Evolutionary conservation across 2,797 vertebrate genomes (phyloP).

Genomic region (Sebastiscus albofasciatus): DNA sequence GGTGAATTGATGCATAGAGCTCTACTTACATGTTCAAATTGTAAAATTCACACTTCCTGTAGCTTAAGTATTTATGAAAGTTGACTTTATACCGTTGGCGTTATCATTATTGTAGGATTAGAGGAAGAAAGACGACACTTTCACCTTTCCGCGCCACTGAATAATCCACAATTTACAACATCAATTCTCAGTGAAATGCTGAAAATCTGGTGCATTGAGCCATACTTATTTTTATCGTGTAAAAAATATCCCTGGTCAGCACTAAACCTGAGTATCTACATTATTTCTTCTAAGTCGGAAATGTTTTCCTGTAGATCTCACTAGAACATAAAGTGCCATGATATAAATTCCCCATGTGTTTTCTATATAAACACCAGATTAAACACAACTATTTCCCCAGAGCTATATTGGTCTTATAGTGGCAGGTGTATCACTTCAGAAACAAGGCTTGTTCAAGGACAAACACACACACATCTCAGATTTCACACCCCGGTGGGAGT

Average conservation of each 20-base stretch:
- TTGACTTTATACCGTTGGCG: background rate
- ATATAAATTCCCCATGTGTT: conserved; percentile 36
- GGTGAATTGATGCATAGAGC: background rate
- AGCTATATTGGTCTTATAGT: conserved; percentile 15
- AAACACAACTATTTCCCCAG: conserved; percentile 4
- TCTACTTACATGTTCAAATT: background rate
- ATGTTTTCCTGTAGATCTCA: background rate
- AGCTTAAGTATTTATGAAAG: background rate
- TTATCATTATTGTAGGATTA: background rate
- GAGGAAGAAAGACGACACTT: background rate
- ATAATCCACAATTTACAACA: background rate
- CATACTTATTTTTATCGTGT: background rate
- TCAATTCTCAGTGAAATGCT: background rate
- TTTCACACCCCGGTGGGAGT: conserved; percentile 57
- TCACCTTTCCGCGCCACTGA: background rate
- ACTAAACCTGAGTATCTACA: background rate
- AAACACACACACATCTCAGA: conserved; percentile 43
- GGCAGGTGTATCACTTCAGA: conserved; percentile 62
- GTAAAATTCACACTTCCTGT: background rate
- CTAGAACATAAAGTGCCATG: background rate
- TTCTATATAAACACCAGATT: conserved; percentile 45
- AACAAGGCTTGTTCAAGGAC: conserved; percentile 26
- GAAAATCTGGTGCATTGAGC: background rate
- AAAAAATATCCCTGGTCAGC: background rate
- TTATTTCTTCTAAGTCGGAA: background rate